These are phyloP conservation scores for Corythoichthys intestinalis DNA, from an alignment of 2,113 vertebrate genomes.

Conservation along the genomic window DNA sequence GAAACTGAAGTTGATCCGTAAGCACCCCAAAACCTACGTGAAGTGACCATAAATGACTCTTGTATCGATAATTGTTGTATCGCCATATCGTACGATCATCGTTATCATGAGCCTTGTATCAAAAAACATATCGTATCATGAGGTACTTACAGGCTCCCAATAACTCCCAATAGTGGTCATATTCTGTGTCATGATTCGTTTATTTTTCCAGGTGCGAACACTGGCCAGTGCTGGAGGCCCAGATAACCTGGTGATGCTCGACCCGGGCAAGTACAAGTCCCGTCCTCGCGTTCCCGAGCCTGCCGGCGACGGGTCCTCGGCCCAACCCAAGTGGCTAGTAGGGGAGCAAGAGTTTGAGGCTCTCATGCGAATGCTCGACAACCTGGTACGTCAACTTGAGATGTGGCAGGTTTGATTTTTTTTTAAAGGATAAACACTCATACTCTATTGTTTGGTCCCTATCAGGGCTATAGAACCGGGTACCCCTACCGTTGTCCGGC, in stretches of 20 bases:
- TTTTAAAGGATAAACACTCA: neutral
- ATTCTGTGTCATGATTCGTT: neutral
- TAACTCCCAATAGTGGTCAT: neutral
- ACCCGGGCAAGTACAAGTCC: conserved; percentile 89
- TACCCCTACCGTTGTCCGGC: conserved; percentile 96
- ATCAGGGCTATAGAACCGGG: conserved; percentile 94
- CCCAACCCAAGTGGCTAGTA: conserved; percentile 86
- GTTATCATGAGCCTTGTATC: too few relatives aligned
- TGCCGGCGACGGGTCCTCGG: conserved; percentile 74
- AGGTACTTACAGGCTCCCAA: too few relatives aligned
- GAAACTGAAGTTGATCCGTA: too few relatives aligned
- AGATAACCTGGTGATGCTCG: conserved; percentile 93
- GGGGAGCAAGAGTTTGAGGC: conserved; percentile 98
- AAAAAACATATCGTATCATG: too few relatives aligned
- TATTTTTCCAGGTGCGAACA: conserved; percentile 83
- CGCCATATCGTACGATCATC: too few relatives aligned
- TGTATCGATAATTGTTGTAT: too few relatives aligned
- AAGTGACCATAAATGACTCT: too few relatives aligned
- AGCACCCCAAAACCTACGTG: too few relatives aligned
- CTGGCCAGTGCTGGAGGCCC: conserved; percentile 93
- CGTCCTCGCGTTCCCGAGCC: conserved; percentile 81
- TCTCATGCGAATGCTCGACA: conserved; percentile 98
- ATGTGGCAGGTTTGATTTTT: neutral
- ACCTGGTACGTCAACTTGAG: conserved; percentile 79
- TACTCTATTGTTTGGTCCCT: neutral